Base-by-base conservation (phyloP, 1,140 invertebrate genomes). In the Zophobas morio region DNA sequence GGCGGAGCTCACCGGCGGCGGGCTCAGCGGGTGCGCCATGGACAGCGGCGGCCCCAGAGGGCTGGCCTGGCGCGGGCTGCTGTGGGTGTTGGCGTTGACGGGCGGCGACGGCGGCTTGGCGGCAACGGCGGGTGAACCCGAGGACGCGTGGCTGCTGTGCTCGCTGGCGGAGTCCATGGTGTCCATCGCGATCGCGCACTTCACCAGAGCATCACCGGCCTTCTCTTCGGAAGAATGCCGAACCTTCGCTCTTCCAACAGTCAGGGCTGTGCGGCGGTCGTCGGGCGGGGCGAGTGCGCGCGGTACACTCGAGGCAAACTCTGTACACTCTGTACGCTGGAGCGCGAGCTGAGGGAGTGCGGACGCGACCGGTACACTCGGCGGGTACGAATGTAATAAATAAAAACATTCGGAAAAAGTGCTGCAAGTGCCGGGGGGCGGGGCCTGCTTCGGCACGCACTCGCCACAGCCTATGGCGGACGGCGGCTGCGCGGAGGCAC, bases 141-240 rank as follows among this genome's bases (percentile, higher is more conserved):
- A 89, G 80, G 88, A 89, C 86, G 84, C 88, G 88, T 87, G 85
- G 80, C 85, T 89, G 88, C 90, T 91, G 78, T 90, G 89, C 85
- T 92, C 91, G 89, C 91, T 92, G 86, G 88, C 88, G 82, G 91
- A 92, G 88, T 93, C 92, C 90, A 92, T 91, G 84, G 88, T 85
- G 84, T 86, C 85, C 86, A 86, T 86, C 82, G 82, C 20, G 20
- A 20, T 85, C 39, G 51, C 70, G 75, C 75, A 54, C 71, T 73
- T 63, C 49, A 80, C 49, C 80, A 80, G 72, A 82, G 81, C 82
- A 84, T 84, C 79, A 75, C 78, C 70, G 20, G 20, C 20, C 20
- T 20, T 20, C 20, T 20, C 20, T 20, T 20, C 76, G 47, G 51
- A 49, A 36, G 47, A 78, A 74, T 78, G 74, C 78, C 56, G 72